Conservation (phyloP, 1,140 invertebrate species). For the Acromyrmex echinatior region DNA sequence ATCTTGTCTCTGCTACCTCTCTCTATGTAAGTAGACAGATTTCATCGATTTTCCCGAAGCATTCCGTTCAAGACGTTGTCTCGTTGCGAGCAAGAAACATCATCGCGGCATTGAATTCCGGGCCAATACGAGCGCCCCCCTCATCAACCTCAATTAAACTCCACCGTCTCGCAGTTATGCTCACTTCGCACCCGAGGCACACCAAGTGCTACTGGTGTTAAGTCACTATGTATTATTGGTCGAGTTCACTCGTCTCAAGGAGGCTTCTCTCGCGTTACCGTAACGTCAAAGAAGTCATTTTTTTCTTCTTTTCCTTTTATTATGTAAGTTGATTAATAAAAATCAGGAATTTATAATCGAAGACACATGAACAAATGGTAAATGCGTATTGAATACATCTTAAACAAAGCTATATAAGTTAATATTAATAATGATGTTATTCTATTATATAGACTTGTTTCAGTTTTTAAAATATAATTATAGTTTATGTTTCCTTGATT, state of each 20-base stretch:
- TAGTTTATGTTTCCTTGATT: not conserved
- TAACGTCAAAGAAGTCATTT: slow-evolving; percentile 58
- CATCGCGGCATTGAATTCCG: slow-evolving; percentile 86
- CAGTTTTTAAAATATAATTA: not conserved
- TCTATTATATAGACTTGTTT: not conserved
- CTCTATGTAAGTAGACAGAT: slow-evolving; percentile 8
- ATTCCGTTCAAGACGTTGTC: slow-evolving; percentile 78
- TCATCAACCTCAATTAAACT: slow-evolving; percentile 88
- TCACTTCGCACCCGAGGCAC: slow-evolving; percentile 84
- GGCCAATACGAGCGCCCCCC: slow-evolving; percentile 86
- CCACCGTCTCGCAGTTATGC: slow-evolving; percentile 84
- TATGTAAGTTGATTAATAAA: not conserved
- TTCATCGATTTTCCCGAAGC: slow-evolving; percentile 75
- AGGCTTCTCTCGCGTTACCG: slow-evolving; percentile 57
- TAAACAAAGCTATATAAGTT: not conserved
- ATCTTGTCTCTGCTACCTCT: slow-evolving; percentile 20
- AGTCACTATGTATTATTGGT: slow-evolving; percentile 81
- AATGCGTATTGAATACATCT: not conserved
- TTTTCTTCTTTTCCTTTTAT: slow-evolving; percentile 20
- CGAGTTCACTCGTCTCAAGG: slow-evolving; percentile 64
- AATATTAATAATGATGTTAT: not conserved
- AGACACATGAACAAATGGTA: not conserved
- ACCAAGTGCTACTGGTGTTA: slow-evolving; percentile 79
- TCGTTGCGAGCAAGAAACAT: slow-evolving; percentile 82
- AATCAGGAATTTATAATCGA: not conserved